A percentile compares a stretch with the other conserved stretches of the same genome.
These are phyloP conservation scores for Ceratina calcarata DNA, from an alignment of 1,140 invertebrate genomes.

Conservation along the genomic window DNA sequence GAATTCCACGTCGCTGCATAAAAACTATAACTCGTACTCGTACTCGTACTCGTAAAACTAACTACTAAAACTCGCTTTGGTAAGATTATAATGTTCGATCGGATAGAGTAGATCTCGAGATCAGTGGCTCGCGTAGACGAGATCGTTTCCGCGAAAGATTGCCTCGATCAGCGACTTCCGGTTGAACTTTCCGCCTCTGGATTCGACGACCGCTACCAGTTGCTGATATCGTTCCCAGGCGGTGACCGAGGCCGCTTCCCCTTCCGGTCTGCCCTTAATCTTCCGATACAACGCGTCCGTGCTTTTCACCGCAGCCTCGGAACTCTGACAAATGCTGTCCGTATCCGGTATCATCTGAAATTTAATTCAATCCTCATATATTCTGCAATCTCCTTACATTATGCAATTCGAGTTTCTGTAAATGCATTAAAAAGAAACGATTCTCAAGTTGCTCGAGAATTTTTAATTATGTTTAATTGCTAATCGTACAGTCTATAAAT, in stretches of 20 bases:
- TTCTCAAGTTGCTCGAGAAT: neutral
- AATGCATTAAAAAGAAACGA: neutral
- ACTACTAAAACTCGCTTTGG: slow-evolving; percentile 48
- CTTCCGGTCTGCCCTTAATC: slow-evolving; percentile 62
- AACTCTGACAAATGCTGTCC: slow-evolving; percentile 60
- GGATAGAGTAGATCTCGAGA: neutral
- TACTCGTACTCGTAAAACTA: slow-evolving; percentile 21
- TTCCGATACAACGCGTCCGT: slow-evolving; percentile 53
- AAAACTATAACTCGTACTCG: no score
- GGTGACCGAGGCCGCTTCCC: slow-evolving; percentile 67
- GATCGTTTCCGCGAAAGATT: slow-evolving; percentile 72
- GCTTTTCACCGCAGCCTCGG: slow-evolving; percentile 62
- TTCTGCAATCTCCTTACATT: neutral
- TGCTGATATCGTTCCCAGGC: slow-evolving; percentile 73
- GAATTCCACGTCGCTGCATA: no score
- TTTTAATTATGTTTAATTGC: neutral
- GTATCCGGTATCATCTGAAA: slow-evolving; percentile 70
- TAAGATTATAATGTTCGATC: slow-evolving; percentile 29
- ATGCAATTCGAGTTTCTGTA: no score
- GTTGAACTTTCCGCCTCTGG: slow-evolving; percentile 67
- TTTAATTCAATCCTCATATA: neutral
- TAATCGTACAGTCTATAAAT: no score
- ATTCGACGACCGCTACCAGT: slow-evolving; percentile 67
- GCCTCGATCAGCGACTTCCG: slow-evolving; percentile 70
- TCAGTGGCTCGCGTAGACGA: slow-evolving; percentile 66